Base-by-base conservation (phyloP, 1,140 invertebrate species). In the Sycobia sp. region DNA sequence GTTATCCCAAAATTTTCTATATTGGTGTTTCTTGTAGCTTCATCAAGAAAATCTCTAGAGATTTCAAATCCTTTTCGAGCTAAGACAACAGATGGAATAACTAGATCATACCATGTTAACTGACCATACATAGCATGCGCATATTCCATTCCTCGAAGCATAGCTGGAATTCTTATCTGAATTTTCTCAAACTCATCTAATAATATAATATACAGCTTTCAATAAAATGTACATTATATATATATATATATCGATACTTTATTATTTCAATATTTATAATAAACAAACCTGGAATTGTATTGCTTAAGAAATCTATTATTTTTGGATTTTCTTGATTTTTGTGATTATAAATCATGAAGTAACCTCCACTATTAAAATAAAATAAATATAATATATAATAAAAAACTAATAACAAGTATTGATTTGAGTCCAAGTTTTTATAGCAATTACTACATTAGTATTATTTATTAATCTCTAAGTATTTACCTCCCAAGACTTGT, bases 281-380 rank as follows among this genome's bases (percentile, higher is more conserved):
- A 27, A n/a, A 66, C 50, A 36, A 63, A 78, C 78, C 75, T 70
- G 73, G 66, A 4, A 76, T 65, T 8, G 77, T 73, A 36, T 80
- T 77, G 57, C 66, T 78, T 8, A 73, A 69, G 68, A 89, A 89
- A 76, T 89, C 85, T 25, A 89, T 77, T 14, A 86, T 72, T 18
- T 81, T 70, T 23, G 86, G 82, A 68, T 76, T 68, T 32, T 74
- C 69, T 51, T 77, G 70, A 22, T 73, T 77, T 64, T 83, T 82
- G 70, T 89, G 89, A 73, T 88, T 86, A 77, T 91, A 89, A 67
- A 91, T 83, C 69, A 93, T 78, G 70, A 91, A 81, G 39, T 89
- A 85, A 25, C 91, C 91, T 69, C 88, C 89, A 51, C 91, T 92
- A 69, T 76, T 32, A 76, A 73, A 51, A 62, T 36, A 38, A 3